phyloP scores from a whole-genome alignment of 2,113 vertebrate genomes.

The Protobothrops flavoviridis region DNA sequence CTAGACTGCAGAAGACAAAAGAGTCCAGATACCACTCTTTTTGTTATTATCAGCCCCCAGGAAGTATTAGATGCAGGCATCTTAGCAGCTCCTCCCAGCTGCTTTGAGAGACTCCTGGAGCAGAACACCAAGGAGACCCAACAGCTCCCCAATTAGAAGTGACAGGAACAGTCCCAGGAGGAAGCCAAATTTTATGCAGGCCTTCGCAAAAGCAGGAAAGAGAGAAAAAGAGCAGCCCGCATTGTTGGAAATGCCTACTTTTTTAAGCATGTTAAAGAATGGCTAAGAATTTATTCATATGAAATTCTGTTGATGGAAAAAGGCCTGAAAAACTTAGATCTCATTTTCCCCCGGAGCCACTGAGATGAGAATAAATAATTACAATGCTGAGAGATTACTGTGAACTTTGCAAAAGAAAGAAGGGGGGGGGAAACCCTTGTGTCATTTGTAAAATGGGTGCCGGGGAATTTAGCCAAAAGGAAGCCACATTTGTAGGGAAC shows the following conservation, averaged over 20 bases:
- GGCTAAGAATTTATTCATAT: neutral
- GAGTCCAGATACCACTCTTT: neutral
- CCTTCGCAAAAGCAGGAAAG: neutral
- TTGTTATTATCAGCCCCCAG: neutral
- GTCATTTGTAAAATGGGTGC: constrained; percentile 7
- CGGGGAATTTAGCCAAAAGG: constrained; percentile 13
- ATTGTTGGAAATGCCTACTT: neutral
- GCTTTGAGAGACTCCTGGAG: neutral
- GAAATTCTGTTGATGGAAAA: constrained; percentile 5
- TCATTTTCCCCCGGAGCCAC: constrained; percentile 2
- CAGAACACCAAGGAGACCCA: neutral
- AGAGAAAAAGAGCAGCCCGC: neutral
- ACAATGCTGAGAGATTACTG: neutral
- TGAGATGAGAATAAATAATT: constrained; percentile 14
- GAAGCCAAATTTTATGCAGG: neutral
- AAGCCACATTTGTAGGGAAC: neutral
- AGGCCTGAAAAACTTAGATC: neutral
- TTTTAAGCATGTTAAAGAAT: neutral
- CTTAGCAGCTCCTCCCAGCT: neutral
- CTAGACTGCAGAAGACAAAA: neutral
- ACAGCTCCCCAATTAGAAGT: neutral
- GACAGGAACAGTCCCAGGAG: neutral
- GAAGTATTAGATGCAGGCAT: neutral
- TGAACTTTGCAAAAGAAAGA: neutral
- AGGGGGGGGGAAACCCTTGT: neutral